Percentiles rank a stretch among this genome's conserved stretches.
Evolutionary conservation across 2,113 vertebrate species (phyloP).

Genomic region (Cranoglanis bouderius): DNA sequence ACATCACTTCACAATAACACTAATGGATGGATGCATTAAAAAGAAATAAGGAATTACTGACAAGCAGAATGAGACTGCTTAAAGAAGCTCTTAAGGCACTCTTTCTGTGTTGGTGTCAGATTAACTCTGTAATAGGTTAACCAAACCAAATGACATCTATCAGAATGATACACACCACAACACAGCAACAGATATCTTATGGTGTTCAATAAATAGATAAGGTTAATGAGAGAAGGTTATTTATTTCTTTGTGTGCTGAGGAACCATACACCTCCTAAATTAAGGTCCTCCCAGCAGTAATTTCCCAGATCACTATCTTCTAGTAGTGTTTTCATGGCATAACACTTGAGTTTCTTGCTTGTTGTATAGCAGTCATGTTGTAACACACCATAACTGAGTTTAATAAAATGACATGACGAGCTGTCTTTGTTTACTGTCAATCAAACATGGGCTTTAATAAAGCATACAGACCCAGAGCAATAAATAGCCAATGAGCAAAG

Average conservation of each 20-base stretch:
- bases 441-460: slow-evolving; percentile 11
- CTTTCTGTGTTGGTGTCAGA: slow-evolving; percentile 3
- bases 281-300: neutral
- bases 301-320: neutral
- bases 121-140: neutral
- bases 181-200: neutral
- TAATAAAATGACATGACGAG: slow-evolving; percentile 34
- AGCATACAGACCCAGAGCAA: slow-evolving; percentile 7
- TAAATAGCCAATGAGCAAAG: slow-evolving; percentile 40
- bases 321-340: neutral
- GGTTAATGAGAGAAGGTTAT: neutral
- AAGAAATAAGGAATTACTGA: slow-evolving; percentile 8
- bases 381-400: neutral
- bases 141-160: slow-evolving; percentile 4
- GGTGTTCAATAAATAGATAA: neutral
- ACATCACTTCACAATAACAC: slow-evolving; percentile 31
- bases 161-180: neutral
- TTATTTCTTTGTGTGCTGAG: neutral
- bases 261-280: neutral
- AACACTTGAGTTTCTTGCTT: neutral
- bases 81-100: neutral
- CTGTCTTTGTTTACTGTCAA: slow-evolving; percentile 18
- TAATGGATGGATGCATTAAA: slow-evolving; percentile 49
- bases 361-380: slow-evolving; percentile 3
- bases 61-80: neutral